Conservation (phyloP, 1,140 invertebrate species). For the Dufourea novaeangliae region DNA sequence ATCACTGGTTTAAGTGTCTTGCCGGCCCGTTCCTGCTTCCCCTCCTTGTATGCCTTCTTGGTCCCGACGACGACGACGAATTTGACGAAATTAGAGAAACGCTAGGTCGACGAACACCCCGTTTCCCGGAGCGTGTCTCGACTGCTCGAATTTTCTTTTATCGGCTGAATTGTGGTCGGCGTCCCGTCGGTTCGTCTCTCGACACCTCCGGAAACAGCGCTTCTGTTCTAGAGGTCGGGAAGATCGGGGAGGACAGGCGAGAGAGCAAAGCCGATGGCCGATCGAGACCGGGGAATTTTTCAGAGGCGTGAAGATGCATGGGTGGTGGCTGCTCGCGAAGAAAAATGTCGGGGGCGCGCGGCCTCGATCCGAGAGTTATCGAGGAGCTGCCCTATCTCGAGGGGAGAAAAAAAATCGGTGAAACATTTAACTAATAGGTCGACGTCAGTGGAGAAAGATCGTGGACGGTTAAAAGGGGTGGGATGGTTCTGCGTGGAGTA, state of each 20-base stretch:
- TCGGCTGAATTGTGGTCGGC: no score
- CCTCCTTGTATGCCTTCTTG: no score
- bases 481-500: not conserved
- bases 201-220: no score
- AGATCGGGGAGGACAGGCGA: not conserved
- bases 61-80: no score
- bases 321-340: not conserved
- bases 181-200: no score
- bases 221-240: no score
- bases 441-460: slow-evolving; percentile 33
- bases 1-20: no score
- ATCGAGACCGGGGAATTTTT: not conserved
- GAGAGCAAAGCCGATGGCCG: not conserved
- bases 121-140: no score
- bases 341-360: slow-evolving; percentile 22
- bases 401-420: slow-evolving; percentile 32
- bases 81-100: no score
- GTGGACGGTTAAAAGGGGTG: slow-evolving; percentile 29
- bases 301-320: slow-evolving; percentile 19
- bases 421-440: slow-evolving; percentile 31
- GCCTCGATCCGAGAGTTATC: slow-evolving; percentile 39
- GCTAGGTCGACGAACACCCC: no score
- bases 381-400: slow-evolving; percentile 36
- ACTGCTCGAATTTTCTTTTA: no score
- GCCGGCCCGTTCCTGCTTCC: no score